Evolutionary conservation across 2,888 invertebrate genomes (phyloP), one percentile per base, ranked within the genome.

Genomic region (Gisinianus flammeolus): DNA sequence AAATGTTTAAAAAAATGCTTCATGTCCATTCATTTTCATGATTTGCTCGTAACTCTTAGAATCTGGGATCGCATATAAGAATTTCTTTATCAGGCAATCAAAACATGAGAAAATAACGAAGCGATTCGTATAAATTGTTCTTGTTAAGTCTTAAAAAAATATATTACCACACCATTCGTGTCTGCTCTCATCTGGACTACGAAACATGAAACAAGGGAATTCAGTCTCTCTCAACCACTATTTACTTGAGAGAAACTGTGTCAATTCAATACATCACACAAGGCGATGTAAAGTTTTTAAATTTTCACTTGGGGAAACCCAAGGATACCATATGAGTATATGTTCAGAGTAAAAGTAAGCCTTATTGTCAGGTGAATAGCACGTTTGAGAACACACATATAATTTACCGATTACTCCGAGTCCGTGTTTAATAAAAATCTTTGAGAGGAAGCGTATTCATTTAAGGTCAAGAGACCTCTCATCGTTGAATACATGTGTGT

Each of bases 351-450:
- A n/a, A n/a, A n/a, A n/a, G n/a, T n/a, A n/a, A n/a, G n/a, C n/a
- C n/a, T n/a, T n/a, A n/a, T n/a, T n/a, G n/a, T 58, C 8, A 8
- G 22, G 56, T 2, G 24, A 26, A 62, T 62, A 26, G 26, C 62
- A 62, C 28, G 62, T 62, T 62, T 22, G 26, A 62, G 22, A 24
- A 58, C 58, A 58, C 58, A 62, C 62, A 26, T 62, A 26, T 62
- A 62, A 62, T 62, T 62, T 62, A 24, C 62, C 62, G 62, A 62
- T 62, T 62, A 62, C 62, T 62, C 22, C 12, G 62, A 26, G 62
- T 26, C 62, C 62, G 24, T 62, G 62, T 62, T 62, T 62, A 62
- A 62, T 62, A 62, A 62, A 62, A 24, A 62, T 62, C 26, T 62
- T 62, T 26, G 26, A 16, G 28, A 28, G 24, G 2, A 62, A 54